phyloP scores from a whole-genome alignment of 2,888 invertebrate genomes.

The Dolomedes plantarius region DNA sequence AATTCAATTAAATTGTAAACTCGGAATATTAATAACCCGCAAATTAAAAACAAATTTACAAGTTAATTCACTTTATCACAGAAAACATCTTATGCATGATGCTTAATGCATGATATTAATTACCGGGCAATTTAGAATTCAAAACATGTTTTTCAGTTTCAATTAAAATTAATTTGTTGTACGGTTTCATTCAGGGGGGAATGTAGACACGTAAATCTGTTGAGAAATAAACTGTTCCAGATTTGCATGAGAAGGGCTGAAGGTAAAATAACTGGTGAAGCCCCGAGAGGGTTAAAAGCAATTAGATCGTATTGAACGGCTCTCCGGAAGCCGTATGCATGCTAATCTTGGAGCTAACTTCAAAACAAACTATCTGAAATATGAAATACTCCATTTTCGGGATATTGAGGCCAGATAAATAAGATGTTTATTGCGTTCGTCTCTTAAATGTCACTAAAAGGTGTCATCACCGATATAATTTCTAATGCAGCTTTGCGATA shows the following conservation, averaged over 20 bases:
- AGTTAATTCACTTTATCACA: background rate
- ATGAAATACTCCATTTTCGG: background rate
- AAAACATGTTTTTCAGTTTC: background rate
- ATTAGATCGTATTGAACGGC: constrained; percentile 18
- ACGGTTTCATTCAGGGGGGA: background rate
- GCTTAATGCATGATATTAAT: background rate
- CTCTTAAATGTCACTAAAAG: too few relatives aligned
- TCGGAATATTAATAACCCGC: background rate
- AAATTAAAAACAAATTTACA: background rate
- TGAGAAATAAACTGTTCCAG: background rate
- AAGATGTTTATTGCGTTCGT: too few relatives aligned
- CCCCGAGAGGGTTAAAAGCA: constrained; percentile 9
- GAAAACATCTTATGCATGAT: background rate
- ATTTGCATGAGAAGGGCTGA: constrained; percentile 18
- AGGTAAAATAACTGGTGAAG: constrained; percentile 5
- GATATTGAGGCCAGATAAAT: too few relatives aligned
- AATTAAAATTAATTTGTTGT: background rate
- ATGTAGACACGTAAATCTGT: background rate
- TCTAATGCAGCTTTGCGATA: too few relatives aligned
- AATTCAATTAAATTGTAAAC: background rate
- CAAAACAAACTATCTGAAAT: background rate
- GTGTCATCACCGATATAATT: too few relatives aligned
- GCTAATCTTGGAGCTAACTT: background rate
- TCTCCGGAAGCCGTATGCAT: background rate
- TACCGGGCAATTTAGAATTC: background rate